Percentiles rank a stretch among this genome's conserved stretches.
phyloP scores from a whole-genome alignment of 2,888 invertebrate species.

The Agrotis segetum region DNA sequence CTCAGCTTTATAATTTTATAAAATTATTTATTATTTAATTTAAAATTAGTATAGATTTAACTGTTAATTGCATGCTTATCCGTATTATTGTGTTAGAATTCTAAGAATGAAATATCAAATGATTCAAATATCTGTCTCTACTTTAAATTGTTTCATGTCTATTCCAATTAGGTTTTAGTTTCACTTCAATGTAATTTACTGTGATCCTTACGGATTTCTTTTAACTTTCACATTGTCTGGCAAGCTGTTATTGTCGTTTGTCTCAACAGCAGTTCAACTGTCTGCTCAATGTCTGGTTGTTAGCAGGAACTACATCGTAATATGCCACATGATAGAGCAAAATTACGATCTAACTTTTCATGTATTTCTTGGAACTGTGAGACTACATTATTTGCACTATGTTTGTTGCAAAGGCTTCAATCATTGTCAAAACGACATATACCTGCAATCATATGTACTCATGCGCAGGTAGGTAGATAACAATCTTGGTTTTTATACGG shows the following conservation, averaged over 20 bases:
- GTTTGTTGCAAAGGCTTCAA: background rate
- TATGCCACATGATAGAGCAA: constrained; percentile 43
- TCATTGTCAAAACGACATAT: background rate
- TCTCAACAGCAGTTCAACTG: constrained; percentile 49
- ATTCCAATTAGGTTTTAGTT: constrained; percentile 29
- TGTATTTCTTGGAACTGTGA: constrained; percentile 6
- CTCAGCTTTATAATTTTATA: too few relatives aligned
- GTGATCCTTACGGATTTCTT: constrained; percentile 54
- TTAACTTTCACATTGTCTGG: constrained; percentile 65
- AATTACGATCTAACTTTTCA: constrained; percentile 38
- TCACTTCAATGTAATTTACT: constrained; percentile 28
- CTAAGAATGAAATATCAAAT: constrained; percentile 2
- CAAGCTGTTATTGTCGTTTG: constrained; percentile 50
- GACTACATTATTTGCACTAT: constrained; percentile 12
- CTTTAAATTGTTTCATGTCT: constrained; percentile 5
- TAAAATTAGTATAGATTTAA: too few relatives aligned
- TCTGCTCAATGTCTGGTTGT: constrained; percentile 47
- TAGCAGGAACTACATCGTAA: constrained; percentile 36
- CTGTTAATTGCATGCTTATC: constrained; percentile 16
- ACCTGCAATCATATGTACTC: background rate
- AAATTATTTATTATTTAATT: too few relatives aligned
- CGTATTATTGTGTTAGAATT: background rate
- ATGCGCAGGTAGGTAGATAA: constrained; percentile 6
- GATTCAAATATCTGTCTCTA: constrained; percentile 11
- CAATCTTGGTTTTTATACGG: constrained; percentile 13